Evolutionary conservation across 2,797 vertebrate species (phyloP).

Genomic region (Sebastes wilsoni): DNA sequence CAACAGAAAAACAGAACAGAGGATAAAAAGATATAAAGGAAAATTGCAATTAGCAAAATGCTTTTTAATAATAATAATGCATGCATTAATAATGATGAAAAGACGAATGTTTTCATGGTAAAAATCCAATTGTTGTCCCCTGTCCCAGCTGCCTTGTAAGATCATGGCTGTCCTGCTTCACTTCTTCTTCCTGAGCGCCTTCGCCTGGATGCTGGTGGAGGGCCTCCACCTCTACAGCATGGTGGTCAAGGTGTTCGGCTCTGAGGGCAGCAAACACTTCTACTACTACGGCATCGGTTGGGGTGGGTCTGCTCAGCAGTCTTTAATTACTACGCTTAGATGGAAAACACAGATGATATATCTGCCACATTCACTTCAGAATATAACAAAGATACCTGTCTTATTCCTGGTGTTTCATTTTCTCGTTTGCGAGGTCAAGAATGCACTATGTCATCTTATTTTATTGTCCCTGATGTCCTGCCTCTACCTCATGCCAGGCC

Average conservation of each 20-base stretch:
- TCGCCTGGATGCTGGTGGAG: slow-evolving; percentile 98
- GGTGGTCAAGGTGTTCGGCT: slow-evolving; percentile 98
- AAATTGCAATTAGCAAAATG: fast-evolving
- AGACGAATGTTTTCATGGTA: not conserved
- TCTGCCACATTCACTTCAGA: not conserved
- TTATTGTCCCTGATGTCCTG: not conserved
- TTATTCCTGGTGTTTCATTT: not conserved
- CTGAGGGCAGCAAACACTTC: slow-evolving; percentile 93
- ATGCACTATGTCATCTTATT: not conserved
- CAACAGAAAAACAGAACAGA: not conserved
- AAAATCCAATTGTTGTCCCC: not conserved
- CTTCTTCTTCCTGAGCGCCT: slow-evolving; percentile 95
- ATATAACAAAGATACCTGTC: not conserved
- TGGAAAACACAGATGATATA: not conserved
- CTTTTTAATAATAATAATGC: not conserved
- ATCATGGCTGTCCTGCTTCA: slow-evolving; percentile 92
- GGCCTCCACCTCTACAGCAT: slow-evolving; percentile 98
- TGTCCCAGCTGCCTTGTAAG: slow-evolving; percentile 88
- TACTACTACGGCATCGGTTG: slow-evolving; percentile 96
- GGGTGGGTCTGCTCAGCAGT: slow-evolving; percentile 82
- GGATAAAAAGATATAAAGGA: not conserved
- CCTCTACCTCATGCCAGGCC: not conserved
- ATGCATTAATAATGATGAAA: not conserved
- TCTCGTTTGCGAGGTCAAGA: not conserved
- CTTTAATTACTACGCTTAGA: not conserved